Base-by-base conservation (phyloP, 2,113 vertebrate genomes). In the Sapajus apella region DNA sequence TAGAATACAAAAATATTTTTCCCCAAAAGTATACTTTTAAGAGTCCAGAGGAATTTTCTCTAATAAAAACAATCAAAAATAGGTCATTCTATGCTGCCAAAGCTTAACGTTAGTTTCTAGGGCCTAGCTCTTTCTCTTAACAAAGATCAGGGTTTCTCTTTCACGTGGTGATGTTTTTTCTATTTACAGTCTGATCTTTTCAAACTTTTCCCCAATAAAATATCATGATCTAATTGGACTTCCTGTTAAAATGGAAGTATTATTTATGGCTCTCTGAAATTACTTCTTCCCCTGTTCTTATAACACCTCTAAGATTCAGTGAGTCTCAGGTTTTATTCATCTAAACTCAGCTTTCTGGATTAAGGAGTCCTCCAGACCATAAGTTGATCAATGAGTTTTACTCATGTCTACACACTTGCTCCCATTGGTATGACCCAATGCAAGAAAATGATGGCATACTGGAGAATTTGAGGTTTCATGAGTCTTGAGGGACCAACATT, bases 231-330 rank as follows among this genome's bases (percentile, higher is more conserved):
- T 72, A 92, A 91, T 25, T 91, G 45, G 66, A 76, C 58, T 90
- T 91, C 58, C 40, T 86, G 40, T 80, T 76, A 72, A 94, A 97
- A 72, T 45, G 18, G 6, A 94, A 64, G 56, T 16, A 66, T 82
- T 87, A 85, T 25, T 94, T 88, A 92, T 35, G 90, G 81, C n/a
- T 95, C 37, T 87, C 32, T 97, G 92, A 37, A 93, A 58, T 83
- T 37, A 82, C 40, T 43, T 56, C 43, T 87, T 73, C 37, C 66
- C 17, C 90, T 52, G 14, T 75, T 61, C 76, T 96, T 45, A 52
- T 72, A 66, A 52, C 45, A 93, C 30, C 8, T 88, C 82, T 85
- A 68, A 91, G 35, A 72, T 55, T 13, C 50, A 77, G 6, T 21
- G 16, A 87, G 8, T 56, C 79, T 80, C 47, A 35, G 20, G 8